Base-by-base conservation (phyloP, 2,888 invertebrate genomes). In the Tridacna crocea region DNA sequence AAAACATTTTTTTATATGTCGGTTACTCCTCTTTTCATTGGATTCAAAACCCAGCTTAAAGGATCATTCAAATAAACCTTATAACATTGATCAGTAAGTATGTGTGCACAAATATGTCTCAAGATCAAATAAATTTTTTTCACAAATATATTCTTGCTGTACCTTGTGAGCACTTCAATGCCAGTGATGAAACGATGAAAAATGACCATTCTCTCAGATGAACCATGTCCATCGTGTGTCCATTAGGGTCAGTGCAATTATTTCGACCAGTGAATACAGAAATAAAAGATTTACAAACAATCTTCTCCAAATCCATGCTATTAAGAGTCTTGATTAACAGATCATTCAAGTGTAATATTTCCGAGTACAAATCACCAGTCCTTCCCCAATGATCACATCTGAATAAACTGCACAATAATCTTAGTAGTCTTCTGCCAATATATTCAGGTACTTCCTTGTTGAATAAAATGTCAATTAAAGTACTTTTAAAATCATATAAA, bases 121-220 rank as follows among this genome's bases (percentile, higher is more conserved):
- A 36, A 36, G 36, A 36, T 4, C 8, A 36, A 36, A 36, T 36
- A 36, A 36, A 36, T 4, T 4, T 4, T 2, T 2, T 36, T 36
- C 2, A 36, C 36, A 36, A 36, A 36, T 4, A 36, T 8, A 36
- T 36, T 36, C 36, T 36, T 36, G 36, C 36, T 36, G 36, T 36
- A 36, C 36, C 36, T 36, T 36, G 36, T 36, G 36, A 36, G 8
- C 66, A 15, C n/a, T 66, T 36, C 66, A 19, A 3, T 15, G 12
- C n/a, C 11, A 47, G 22, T 26, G 70, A 24, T 11, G 26, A 11
- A 22, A 70, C 48, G 6, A 51, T 51, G 12, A 80, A 51, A 22
- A 70, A 76, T 4, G 75, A 75, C 80, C 80, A 80, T 22, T 76
- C 75, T 55, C 75, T 75, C 15, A 80, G n/a, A 55, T 72, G 72